Conservation (phyloP, 1,140 invertebrate species). For the Halesus radiatus region DNA sequence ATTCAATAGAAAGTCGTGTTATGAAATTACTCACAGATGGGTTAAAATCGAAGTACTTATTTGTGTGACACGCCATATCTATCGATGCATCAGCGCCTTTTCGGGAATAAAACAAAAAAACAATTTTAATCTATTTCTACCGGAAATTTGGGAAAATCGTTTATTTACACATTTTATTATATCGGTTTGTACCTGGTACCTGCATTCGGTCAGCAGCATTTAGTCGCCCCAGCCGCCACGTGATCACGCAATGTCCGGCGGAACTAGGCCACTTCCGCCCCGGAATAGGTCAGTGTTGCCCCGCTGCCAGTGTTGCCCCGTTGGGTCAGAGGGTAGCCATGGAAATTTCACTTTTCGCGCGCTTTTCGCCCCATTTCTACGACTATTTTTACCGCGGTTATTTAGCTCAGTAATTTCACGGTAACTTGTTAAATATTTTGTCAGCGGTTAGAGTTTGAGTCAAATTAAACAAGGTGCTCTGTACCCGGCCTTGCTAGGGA, state of each 20-base stretch:
- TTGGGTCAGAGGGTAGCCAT: not conserved
- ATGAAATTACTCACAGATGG: no score
- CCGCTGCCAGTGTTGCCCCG: not conserved
- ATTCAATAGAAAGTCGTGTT: no score
- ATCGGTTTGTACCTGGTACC: not conserved
- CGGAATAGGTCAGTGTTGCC: slow-evolving; percentile 44
- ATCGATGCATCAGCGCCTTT: no score
- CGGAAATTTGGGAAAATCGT: no score
- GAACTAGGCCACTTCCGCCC: slow-evolving; percentile 46
- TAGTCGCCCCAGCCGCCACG: not conserved
- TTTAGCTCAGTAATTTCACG: not conserved
- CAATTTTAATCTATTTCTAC: no score
- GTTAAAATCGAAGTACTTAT: no score
- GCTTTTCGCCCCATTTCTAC: not conserved
- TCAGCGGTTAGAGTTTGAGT: not conserved
- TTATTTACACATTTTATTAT: no score
- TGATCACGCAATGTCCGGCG: slow-evolving; percentile 40
- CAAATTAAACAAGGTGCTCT: no score
- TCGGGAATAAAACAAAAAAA: no score
- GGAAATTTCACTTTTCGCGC: not conserved
- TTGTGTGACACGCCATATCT: no score
- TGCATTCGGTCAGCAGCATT: not conserved
- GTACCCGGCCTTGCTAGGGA: no score
- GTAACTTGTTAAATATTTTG: not conserved
- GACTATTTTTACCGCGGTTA: not conserved